Percentiles rank a stretch among this genome's conserved stretches.
Conservation (phyloP, 2,113 vertebrate genomes). For the Eidolon helvum region DNA sequence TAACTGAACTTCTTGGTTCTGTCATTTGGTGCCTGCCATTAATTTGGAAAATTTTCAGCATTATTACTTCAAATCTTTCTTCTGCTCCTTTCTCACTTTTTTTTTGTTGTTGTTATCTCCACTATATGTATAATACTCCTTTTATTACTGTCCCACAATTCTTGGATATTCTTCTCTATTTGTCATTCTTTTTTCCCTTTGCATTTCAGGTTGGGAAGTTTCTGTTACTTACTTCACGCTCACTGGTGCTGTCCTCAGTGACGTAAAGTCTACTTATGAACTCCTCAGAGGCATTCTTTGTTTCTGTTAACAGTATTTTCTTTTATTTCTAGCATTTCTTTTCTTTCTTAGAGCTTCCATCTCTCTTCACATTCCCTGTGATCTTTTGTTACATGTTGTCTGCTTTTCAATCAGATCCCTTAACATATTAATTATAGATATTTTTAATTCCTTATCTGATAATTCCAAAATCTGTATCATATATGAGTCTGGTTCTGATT, state of each 20-base stretch:
- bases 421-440: background rate
- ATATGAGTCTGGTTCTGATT: background rate
- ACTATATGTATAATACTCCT: background rate
- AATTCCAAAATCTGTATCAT: background rate
- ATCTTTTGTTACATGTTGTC: background rate
- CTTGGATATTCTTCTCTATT: background rate
- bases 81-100: background rate
- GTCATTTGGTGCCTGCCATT: background rate
- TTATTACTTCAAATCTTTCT: background rate
- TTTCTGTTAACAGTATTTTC: no score
- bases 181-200: background rate
- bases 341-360: no score
- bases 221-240: background rate
- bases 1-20: background rate
- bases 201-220: background rate
- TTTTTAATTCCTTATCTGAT: background rate
- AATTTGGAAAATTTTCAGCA: background rate
- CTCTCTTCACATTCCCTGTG: background rate
- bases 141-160: background rate
- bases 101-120: background rate
- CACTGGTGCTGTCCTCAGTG: background rate
- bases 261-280: background rate
- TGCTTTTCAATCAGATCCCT: background rate
- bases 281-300: background rate
- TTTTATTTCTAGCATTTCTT: no score